These are phyloP conservation scores for Nymphalis polychloros DNA, from an alignment of 2,888 invertebrate species.

Conservation along the genomic window DNA sequence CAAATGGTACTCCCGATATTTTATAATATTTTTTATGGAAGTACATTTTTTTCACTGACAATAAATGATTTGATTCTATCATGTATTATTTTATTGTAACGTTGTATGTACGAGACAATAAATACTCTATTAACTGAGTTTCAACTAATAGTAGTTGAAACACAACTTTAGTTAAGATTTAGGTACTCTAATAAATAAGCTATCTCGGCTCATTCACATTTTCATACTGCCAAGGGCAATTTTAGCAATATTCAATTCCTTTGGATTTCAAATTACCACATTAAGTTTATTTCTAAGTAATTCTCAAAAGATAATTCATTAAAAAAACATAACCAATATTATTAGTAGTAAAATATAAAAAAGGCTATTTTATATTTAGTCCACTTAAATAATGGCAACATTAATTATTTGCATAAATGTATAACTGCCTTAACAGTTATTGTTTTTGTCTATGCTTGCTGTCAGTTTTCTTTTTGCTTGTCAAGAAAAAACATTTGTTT, in stretches of 20 bases:
- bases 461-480: slow-evolving; percentile 34
- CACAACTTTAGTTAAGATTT: no score
- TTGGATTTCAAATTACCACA: no score
- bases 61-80: no score
- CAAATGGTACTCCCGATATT: slow-evolving; percentile 49
- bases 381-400: slow-evolving; percentile 10
- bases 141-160: no score
- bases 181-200: no score
- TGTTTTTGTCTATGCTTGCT: slow-evolving; percentile 12
- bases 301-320: not conserved
- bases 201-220: not conserved
- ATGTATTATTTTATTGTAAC: not conserved
- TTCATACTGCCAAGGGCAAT: no score
- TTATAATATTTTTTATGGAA: not conserved
- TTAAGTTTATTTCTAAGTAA: no score
- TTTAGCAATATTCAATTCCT: no score
- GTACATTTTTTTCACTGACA: no score
- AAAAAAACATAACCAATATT: not conserved
- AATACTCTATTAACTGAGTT: no score
- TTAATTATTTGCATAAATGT: not conserved
- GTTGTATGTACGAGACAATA: no score
- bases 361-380: not conserved
- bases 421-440: not conserved
- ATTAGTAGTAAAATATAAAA: not conserved
- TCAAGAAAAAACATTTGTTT: slow-evolving; percentile 48